These are phyloP conservation scores for Ranitomeya imitator DNA, from an alignment of 2,113 vertebrate species.

Conservation along the genomic window DNA sequence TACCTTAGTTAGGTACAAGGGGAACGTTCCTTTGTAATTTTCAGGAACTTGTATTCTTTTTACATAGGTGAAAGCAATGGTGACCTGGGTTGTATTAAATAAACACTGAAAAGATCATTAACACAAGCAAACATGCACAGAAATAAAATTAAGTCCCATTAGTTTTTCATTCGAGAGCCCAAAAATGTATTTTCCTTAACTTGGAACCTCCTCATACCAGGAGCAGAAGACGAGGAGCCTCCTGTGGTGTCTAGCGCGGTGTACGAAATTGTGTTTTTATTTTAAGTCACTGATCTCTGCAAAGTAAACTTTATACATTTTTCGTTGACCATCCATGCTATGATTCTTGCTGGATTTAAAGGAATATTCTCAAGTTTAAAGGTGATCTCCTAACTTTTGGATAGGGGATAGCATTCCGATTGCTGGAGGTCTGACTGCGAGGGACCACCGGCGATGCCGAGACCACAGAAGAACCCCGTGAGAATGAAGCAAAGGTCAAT, in stretches of 20 bases:
- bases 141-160: not conserved
- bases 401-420: too few relatives aligned
- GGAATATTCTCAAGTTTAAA: too few relatives aligned
- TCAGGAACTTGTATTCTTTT: constrained; percentile 73
- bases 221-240: too few relatives aligned
- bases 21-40: constrained; percentile 77
- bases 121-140: not conserved
- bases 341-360: not conserved
- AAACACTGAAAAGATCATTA: not conserved
- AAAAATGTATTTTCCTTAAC: not conserved
- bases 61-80: not conserved
- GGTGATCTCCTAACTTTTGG: too few relatives aligned
- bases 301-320: not conserved
- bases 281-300: not conserved
- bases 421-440: too few relatives aligned
- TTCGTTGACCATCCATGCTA: not conserved
- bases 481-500: too few relatives aligned
- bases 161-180: not conserved
- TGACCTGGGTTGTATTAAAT: not conserved
- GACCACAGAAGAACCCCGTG: too few relatives aligned
- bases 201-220: too few relatives aligned
- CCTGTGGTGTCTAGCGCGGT: not conserved
- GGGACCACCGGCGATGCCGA: too few relatives aligned
- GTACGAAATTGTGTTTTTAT: not conserved
- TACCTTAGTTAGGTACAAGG: constrained; percentile 81